Conservation (phyloP, 2,797 vertebrate genomes). For the Novumbra hubbsi region DNA sequence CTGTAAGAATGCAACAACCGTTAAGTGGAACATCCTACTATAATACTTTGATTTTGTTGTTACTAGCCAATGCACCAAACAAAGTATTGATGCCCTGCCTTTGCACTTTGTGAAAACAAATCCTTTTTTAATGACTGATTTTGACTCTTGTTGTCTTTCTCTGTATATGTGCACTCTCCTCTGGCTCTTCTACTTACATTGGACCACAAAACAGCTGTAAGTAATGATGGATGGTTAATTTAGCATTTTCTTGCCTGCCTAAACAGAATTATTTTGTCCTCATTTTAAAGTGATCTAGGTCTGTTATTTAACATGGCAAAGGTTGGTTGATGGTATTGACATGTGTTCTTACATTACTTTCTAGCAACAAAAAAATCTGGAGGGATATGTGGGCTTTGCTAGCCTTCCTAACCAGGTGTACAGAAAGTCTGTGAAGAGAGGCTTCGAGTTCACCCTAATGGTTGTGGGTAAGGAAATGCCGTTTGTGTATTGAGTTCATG, state of each 20-base stretch:
- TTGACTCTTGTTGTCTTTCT: constrained; percentile 39
- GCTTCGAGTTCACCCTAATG: constrained; percentile 99
- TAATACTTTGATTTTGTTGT: constrained; percentile 41
- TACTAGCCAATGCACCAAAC: constrained; percentile 35
- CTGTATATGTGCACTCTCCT: not conserved
- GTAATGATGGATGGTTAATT: constrained; percentile 44
- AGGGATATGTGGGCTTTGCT: constrained; percentile 98
- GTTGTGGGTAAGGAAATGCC: constrained; percentile 89
- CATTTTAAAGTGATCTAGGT: constrained; percentile 2
- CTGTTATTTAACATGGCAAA: not conserved
- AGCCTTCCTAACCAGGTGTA: constrained; percentile 99
- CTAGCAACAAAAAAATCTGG: constrained; percentile 98
- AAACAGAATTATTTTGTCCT: not conserved
- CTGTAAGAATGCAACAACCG: constrained; percentile 41
- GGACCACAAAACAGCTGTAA: constrained; percentile 70
- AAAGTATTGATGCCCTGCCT: constrained; percentile 26
- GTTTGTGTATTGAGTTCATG: not conserved
- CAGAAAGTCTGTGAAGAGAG: constrained; percentile 98
- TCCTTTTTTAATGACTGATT: constrained; percentile 38
- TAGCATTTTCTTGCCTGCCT: not conserved
- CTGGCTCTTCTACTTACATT: constrained; percentile 20
- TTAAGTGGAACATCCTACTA: constrained; percentile 46
- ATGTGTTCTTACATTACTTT: constrained; percentile 31
- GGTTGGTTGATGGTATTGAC: constrained; percentile 24
- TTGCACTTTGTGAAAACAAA: constrained; percentile 33